A percentile compares a stretch with the other conserved stretches of the same genome.
Evolutionary conservation across 2,797 vertebrate species (phyloP).

Genomic region (Etheostoma perlongum): DNA sequence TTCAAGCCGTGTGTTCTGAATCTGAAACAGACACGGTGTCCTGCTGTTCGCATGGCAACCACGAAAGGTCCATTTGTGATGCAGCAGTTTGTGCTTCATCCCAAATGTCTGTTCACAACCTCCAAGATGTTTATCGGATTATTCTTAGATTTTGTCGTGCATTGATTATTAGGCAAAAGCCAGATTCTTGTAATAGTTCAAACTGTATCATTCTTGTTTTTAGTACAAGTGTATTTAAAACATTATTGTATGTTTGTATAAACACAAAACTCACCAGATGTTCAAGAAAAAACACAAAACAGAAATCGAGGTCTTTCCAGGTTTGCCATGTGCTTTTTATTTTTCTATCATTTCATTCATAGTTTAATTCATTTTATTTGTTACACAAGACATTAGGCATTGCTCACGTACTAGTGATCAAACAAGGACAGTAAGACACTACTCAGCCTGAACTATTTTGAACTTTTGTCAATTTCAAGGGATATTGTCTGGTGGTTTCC

Average conservation of each 20-base stretch:
- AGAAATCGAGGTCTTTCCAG: slow-evolving; percentile 56
- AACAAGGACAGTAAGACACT: slow-evolving; percentile 87
- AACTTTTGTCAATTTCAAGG: slow-evolving; percentile 80
- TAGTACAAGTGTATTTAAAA: slow-evolving; percentile 63
- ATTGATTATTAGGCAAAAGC: slow-evolving; percentile 13
- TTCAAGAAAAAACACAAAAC: slow-evolving; percentile 30
- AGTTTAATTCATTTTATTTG: slow-evolving; percentile 87
- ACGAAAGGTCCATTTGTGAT: slow-evolving; percentile 43
- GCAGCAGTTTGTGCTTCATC: slow-evolving; percentile 29
- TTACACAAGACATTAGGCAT: slow-evolving; percentile 89
- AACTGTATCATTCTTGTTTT: slow-evolving; percentile 43
- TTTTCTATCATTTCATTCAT: slow-evolving; percentile 87
- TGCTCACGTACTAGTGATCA: slow-evolving; percentile 90
- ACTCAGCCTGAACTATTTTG: slow-evolving; percentile 81
- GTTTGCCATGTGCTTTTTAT: slow-evolving; percentile 86
- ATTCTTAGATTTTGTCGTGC: slow-evolving; percentile 28
- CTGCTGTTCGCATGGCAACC: slow-evolving; percentile 66
- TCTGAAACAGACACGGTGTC: slow-evolving; percentile 48
- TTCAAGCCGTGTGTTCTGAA: slow-evolving; percentile 23
- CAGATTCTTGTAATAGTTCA: slow-evolving; percentile 40
- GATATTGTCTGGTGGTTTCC: slow-evolving; percentile 79
- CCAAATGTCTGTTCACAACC: slow-evolving; percentile 24
- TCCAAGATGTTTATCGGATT: slow-evolving; percentile 45
- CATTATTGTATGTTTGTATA: slow-evolving; percentile 49
- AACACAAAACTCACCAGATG: slow-evolving; percentile 15